Evolutionary conservation across 2,888 invertebrate genomes (phyloP).

Genomic region (Deilephila elpenor): DNA sequence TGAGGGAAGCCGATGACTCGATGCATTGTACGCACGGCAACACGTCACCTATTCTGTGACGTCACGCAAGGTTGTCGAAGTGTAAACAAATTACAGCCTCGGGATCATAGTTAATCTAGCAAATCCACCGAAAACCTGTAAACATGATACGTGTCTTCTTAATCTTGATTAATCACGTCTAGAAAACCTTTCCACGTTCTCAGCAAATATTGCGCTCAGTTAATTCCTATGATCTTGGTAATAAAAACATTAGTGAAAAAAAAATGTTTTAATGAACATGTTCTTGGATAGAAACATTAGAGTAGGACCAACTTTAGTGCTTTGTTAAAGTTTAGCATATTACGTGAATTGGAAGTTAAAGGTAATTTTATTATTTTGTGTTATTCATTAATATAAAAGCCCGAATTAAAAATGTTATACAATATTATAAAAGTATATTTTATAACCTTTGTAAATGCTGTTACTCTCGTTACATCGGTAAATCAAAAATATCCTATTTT

Average conservation of each 20-base stretch:
- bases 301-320: no score
- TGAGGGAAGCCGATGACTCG: conserved; percentile 16
- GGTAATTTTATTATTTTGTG: not conserved
- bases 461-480: no score
- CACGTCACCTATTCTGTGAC: no score
- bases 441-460: no score
- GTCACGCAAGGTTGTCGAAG: conserved; percentile 54
- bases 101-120: conserved; percentile 66
- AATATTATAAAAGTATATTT: not conserved
- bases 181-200: conserved; percentile 55
- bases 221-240: not conserved
- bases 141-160: conserved; percentile 70
- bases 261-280: no score
- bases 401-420: not conserved
- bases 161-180: conserved; percentile 76
- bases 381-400: not conserved
- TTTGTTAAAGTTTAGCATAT: no score
- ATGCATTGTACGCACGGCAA: conserved; percentile 31
- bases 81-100: conserved; percentile 50
- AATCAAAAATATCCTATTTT: no score
- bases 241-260: not conserved
- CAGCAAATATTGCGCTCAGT: conserved; percentile 6
- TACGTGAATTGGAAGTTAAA: no score
- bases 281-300: no score
- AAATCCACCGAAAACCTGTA: conserved; percentile 73